Base-by-base conservation (phyloP, 2,888 invertebrate genomes). In the Drosophila trichaetosa region DNA sequence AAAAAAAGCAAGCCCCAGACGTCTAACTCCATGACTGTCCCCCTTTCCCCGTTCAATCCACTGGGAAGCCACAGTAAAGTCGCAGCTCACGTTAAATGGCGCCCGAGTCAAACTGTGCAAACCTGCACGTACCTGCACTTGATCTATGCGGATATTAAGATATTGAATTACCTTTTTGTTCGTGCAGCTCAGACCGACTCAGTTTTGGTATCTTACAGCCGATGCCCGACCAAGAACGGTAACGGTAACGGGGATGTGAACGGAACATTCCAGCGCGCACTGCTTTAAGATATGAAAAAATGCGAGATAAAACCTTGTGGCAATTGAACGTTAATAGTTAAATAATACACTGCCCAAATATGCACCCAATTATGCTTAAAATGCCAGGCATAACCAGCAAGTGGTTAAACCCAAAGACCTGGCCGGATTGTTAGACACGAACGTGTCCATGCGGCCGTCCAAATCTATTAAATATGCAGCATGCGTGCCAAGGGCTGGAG, bases 281-380 rank as follows among this genome's bases (percentile, higher is more conserved):
- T 33, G 73, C 66, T 67, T 75, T 69, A 66, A 81, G 79, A 71
- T 63, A 73, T 81, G 79, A 61, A 76, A 81, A 75, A 81, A 82
- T 84, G 80, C 49, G 34, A 73, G 54, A 77, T 87, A 85, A 85
- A 85, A 87, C 82, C 76, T 66, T 48, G 74, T 71, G 86, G 78
- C 88, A 85, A 88, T 88, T 85, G 85, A 86, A 85, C 85, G 86
- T 86, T 85, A 86, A 88, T 85, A 80, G 88, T 83, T 88, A 86
- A 85, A 88, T 85, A 85, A 85, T 87, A 86, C 80, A 85, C 80
- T 86, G 80, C 68, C 80, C 79, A 72, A 78, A 86, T 80, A 87
- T 83, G 82, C 83, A 63, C 63, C 73, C 86, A 85, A 88, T 83
- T 85, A 86, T 86, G 85, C 83, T 85, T 85, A 83, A 85, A 88